Conservation (phyloP, 2,888 invertebrate genomes). For the Drosophila recens region DNA sequence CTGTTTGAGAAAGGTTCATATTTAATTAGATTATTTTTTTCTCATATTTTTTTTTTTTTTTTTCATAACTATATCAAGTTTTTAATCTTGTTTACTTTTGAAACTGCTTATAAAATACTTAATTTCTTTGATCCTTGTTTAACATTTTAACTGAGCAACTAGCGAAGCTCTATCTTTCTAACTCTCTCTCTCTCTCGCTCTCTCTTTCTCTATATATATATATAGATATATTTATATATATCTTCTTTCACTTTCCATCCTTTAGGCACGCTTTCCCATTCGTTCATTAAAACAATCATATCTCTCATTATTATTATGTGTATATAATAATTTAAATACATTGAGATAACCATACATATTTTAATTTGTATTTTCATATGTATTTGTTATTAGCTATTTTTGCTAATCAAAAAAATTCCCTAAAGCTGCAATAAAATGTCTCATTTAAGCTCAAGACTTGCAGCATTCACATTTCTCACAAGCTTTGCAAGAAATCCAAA, state of each 20-base stretch:
- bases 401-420: constrained; percentile 25
- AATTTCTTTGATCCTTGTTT: background rate
- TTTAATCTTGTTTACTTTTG: background rate
- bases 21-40: constrained; percentile 22
- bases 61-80: background rate
- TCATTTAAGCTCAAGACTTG: background rate
- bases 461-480: background rate
- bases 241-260: background rate
- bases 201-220: background rate
- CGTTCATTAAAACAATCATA: constrained; percentile 11
- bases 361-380: background rate
- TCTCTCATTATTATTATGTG: constrained; percentile 24
- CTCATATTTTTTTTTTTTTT: background rate
- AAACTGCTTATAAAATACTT: constrained; percentile 19
- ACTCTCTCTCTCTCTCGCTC: background rate
- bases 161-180: background rate
- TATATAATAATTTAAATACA: constrained; percentile 23
- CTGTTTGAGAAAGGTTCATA: constrained; percentile 7
- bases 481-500: background rate
- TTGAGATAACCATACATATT: constrained; percentile 17
- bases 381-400: constrained; percentile 8
- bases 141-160: constrained; percentile 19
- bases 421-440: constrained; percentile 31
- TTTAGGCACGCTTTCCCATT: constrained; percentile 25
- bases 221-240: background rate